Evolutionary conservation across 2,888 invertebrate species (phyloP).

Genomic region (Sepioteuthis lessoniana): DNA sequence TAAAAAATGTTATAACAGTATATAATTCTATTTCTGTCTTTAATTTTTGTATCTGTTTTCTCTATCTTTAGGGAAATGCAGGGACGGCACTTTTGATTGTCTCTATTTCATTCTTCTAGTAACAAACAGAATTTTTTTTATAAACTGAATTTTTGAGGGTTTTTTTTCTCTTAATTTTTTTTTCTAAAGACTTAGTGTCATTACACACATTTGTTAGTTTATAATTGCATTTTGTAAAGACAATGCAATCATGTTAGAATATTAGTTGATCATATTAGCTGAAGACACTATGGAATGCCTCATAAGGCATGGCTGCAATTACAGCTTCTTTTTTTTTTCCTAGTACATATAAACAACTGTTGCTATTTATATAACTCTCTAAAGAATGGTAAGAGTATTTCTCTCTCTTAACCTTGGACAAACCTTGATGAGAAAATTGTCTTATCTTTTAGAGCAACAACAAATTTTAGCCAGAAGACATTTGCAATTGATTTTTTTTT

Average conservation of each 20-base stretch:
- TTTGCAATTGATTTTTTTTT: constrained; percentile 3
- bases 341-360: background rate
- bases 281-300: background rate
- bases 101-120: background rate
- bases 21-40: background rate
- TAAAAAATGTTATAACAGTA: background rate
- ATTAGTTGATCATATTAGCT: background rate
- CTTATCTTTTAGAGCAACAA: background rate
- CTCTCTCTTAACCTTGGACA: background rate
- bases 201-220: background rate
- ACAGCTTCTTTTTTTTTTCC: background rate
- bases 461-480: background rate
- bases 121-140: background rate
- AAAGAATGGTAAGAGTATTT: background rate
- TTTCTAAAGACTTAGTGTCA: background rate
- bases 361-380: background rate
- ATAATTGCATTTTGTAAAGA: constrained; percentile 11
- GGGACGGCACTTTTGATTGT: background rate
- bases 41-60: no score
- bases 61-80: no score
- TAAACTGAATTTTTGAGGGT: background rate
- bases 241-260: background rate
- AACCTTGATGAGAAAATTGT: background rate
- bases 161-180: background rate
- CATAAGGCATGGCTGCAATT: background rate